Percentiles rank a stretch among this genome's conserved stretches.
These are phyloP conservation scores for Pteria penguin DNA, from an alignment of 2,888 invertebrate species.

Conservation along the genomic window DNA sequence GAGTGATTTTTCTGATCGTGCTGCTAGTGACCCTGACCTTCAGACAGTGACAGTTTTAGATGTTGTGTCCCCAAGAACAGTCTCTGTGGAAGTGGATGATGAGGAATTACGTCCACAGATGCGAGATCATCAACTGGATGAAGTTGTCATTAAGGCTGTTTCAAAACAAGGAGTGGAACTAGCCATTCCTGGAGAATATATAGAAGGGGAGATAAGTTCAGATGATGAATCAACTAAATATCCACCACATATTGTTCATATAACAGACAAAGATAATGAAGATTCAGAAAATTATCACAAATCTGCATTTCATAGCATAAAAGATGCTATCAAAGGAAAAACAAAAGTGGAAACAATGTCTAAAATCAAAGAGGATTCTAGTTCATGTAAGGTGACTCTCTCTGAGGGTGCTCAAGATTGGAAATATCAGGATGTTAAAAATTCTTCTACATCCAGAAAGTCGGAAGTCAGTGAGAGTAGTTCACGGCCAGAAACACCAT, in stretches of 20 bases:
- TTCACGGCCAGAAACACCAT: conserved; percentile 68
- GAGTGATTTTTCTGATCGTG: conserved; percentile 49
- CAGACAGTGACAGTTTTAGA: conserved; percentile 29
- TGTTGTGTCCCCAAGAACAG: conserved; percentile 6
- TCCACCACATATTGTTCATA: conserved; percentile 19
- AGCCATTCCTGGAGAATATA: conserved; percentile 16
- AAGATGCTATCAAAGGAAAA: conserved; percentile 4
- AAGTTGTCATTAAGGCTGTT: not conserved
- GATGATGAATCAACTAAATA: not conserved
- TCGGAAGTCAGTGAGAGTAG: conserved; percentile 7
- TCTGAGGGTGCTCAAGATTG: conserved; percentile 34
- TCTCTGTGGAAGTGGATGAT: conserved; percentile 23
- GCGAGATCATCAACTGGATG: not conserved
- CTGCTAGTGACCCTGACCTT: conserved; percentile 65
- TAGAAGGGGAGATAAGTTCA: not conserved
- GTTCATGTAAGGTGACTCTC: conserved; percentile 10
- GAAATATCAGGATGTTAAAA: conserved; percentile 40
- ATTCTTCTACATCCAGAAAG: not conserved
- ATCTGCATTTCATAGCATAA: conserved; percentile 18
- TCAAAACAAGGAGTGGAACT: not conserved
- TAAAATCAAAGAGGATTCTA: not conserved
- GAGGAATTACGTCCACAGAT: not conserved
- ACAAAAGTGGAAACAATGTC: conserved; percentile 21
- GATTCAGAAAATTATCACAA: not conserved
- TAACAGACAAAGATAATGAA: conserved; percentile 32